These are phyloP conservation scores for Labeo catla DNA, from an alignment of 2,113 vertebrate genomes.

Conservation along the genomic window DNA sequence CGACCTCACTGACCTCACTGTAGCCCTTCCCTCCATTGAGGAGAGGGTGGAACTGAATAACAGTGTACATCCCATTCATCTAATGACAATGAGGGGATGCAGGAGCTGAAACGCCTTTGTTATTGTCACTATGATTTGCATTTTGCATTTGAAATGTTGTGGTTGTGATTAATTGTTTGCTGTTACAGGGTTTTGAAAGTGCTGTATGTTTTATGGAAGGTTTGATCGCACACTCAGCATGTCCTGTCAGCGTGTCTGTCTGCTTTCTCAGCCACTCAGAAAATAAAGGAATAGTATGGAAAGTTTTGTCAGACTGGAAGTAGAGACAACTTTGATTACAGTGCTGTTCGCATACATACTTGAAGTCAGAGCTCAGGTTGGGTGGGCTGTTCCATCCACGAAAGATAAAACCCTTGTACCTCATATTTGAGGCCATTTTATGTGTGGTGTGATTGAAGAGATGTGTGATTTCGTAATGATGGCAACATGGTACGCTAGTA, in stretches of 20 bases:
- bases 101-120: conserved; percentile 74
- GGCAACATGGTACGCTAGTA: not conserved
- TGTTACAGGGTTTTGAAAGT: conserved; percentile 49
- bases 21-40: conserved; percentile 66
- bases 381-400: conserved; percentile 1
- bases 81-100: conserved; percentile 56
- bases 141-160: conserved; percentile 39
- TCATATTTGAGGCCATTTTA: conserved; percentile 17
- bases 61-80: conserved; percentile 67
- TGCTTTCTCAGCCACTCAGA: conserved; percentile 57
- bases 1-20: conserved; percentile 88
- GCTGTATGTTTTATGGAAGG: conserved; percentile 34
- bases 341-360: conserved; percentile 28
- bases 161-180: conserved; percentile 53
- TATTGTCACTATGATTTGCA: conserved; percentile 48
- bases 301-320: conserved; percentile 4
- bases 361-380: conserved; percentile 56
- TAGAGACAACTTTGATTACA: not conserved
- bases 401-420: not conserved
- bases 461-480: conserved; percentile 6
- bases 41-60: conserved; percentile 57
- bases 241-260: conserved; percentile 27
- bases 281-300: conserved; percentile 68
- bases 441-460: not conserved
- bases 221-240: conserved; percentile 13